Evolutionary conservation across 2,113 vertebrate genomes (phyloP).

Genomic region (Oreochromis tanganicae): DNA sequence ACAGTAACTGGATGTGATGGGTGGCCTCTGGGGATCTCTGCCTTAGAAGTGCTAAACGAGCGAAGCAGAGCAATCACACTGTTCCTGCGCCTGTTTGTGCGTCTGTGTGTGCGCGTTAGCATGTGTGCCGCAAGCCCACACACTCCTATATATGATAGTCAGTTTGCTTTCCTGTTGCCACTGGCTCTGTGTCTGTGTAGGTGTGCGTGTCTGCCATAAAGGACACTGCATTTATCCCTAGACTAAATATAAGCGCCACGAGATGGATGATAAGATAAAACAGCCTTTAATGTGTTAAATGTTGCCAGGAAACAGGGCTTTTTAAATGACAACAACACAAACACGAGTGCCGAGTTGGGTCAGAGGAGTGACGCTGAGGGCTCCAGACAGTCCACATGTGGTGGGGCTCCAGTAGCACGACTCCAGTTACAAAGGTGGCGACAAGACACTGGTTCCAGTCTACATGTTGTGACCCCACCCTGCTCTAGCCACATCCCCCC

Average conservation of each 20-base stretch:
- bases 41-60: conserved; percentile 69
- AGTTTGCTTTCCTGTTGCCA: conserved; percentile 14
- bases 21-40: conserved; percentile 59
- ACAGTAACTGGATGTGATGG: conserved; percentile 69
- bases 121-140: background rate
- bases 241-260: conserved; percentile 38
- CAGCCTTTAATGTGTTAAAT: conserved; percentile 34
- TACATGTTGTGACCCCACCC: background rate
- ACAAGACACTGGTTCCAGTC: conserved; percentile 14
- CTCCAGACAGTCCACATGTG: conserved; percentile 19
- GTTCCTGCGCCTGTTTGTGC: conserved; percentile 5
- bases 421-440: conserved; percentile 17
- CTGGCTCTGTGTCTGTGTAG: conserved; percentile 9
- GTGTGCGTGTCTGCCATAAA: conserved; percentile 36
- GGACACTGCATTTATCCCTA: conserved; percentile 25
- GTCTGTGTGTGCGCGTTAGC: background rate
- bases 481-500: background rate
- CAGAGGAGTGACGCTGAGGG: background rate
- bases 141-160: conserved; percentile 10
- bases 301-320: conserved; percentile 59
- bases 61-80: conserved; percentile 61
- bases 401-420: background rate
- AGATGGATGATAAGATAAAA: conserved; percentile 29
- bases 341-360: background rate
- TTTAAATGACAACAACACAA: conserved; percentile 4